Conservation (phyloP, 2,797 vertebrate species). For the Xyrichtys novacula region DNA sequence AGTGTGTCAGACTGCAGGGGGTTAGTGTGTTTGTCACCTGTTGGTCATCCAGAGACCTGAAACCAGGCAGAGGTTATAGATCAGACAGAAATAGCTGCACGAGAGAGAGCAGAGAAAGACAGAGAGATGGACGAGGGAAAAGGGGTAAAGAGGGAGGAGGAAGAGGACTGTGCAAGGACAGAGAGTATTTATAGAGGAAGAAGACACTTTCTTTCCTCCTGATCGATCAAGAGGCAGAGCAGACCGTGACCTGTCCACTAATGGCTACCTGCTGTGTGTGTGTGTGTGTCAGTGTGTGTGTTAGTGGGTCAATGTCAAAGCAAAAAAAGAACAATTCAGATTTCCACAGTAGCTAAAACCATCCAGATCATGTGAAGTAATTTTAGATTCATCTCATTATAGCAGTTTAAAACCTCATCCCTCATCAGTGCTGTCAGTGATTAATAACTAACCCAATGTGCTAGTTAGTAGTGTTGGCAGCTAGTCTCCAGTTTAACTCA, state of each 20-base stretch:
- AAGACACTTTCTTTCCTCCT: conserved; percentile 47
- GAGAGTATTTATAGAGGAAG: conserved; percentile 76
- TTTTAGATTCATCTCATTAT: too few relatives aligned
- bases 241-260: conserved; percentile 38
- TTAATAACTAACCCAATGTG: too few relatives aligned
- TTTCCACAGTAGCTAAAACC: background rate
- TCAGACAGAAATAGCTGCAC: conserved; percentile 55
- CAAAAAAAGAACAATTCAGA: background rate
- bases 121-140: conserved; percentile 17
- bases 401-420: too few relatives aligned
- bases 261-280: conserved; percentile 19
- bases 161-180: conserved; percentile 49
- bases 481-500: too few relatives aligned
- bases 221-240: conserved; percentile 67
- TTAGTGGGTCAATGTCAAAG: conserved; percentile 6
- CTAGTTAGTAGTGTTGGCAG: too few relatives aligned
- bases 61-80: conserved; percentile 55
- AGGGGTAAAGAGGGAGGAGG: conserved; percentile 21
- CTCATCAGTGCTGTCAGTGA: too few relatives aligned
- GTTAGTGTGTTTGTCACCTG: conserved; percentile 12
- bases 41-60: conserved; percentile 22
- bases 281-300: conserved; percentile 10
- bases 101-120: conserved; percentile 26
- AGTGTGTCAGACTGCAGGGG: background rate
- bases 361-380: background rate